phyloP scores from a whole-genome alignment of 2,797 vertebrate species.

The Clarias laeviceps region DNA sequence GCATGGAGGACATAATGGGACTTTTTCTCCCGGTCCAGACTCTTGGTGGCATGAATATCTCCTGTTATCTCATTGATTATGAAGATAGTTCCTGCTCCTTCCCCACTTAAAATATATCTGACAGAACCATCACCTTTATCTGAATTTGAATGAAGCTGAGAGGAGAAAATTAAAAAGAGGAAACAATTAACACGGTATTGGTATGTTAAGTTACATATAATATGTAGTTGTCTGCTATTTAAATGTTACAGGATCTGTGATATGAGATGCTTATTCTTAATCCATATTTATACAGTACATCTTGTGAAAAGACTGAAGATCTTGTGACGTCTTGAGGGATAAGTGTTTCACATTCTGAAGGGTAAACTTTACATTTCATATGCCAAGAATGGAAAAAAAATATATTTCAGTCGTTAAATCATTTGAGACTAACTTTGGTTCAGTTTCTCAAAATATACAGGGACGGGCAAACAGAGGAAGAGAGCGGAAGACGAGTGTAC shows the following conservation, averaged over 20 bases:
- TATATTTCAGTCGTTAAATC: neutral
- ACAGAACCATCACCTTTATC: constrained; percentile 98
- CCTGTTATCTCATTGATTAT: constrained; percentile 96
- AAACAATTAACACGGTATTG: neutral
- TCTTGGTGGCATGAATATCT: constrained; percentile 96
- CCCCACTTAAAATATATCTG: constrained; percentile 95
- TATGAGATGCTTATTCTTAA: neutral
- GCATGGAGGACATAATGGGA: constrained; percentile 95
- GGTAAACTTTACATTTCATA: neutral
- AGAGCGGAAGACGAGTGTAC: neutral
- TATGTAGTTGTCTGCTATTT: neutral
- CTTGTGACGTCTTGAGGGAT: neutral
- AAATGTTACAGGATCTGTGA: neutral
- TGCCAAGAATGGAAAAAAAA: neutral
- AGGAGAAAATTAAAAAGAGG: constrained; percentile 12
- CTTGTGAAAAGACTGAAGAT: neutral
- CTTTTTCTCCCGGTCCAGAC: constrained; percentile 95
- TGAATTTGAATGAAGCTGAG: constrained; percentile 96
- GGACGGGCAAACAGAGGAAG: constrained; percentile 28
- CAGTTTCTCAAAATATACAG: constrained; percentile 13
- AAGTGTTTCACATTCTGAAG: neutral
- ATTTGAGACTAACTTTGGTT: neutral
- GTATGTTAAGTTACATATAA: neutral
- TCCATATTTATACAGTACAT: neutral
- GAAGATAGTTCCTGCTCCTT: constrained; percentile 96